These are phyloP conservation scores for Artibeus lituratus DNA, from an alignment of 2,797 vertebrate species.

Conservation along the genomic window DNA sequence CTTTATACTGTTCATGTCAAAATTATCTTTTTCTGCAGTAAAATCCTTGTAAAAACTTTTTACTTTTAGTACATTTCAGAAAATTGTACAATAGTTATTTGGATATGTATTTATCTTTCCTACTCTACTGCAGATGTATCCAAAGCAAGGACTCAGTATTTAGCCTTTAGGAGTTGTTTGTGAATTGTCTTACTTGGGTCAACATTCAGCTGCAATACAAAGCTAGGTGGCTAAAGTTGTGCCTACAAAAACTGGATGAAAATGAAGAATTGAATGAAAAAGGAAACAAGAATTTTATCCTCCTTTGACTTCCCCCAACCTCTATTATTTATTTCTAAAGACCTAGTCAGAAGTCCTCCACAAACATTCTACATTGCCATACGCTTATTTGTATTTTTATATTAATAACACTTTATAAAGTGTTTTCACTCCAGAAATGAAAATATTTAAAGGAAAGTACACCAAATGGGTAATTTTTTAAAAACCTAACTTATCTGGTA, in stretches of 20 bases:
- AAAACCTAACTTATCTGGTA: conserved; percentile 21
- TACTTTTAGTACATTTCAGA: conserved; percentile 20
- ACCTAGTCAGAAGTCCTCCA: background rate
- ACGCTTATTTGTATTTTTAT: background rate
- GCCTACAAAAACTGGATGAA: background rate
- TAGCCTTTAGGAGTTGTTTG: background rate
- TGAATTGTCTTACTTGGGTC: conserved; percentile 24
- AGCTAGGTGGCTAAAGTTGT: background rate
- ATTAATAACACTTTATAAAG: conserved; percentile 1
- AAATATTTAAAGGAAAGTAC: conserved; percentile 41
- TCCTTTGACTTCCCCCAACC: background rate
- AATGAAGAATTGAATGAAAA: background rate
- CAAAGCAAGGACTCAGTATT: conserved; percentile 2
- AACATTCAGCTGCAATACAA: conserved; percentile 38
- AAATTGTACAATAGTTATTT: conserved; percentile 16
- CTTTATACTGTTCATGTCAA: background rate
- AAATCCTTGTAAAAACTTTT: background rate
- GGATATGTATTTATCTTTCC: background rate
- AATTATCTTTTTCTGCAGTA: background rate
- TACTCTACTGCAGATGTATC: background rate
- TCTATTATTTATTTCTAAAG: conserved; percentile 1
- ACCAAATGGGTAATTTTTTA: background rate
- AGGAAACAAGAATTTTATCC: background rate
- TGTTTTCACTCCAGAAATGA: background rate
- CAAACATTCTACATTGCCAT: background rate